Base-by-base conservation (phyloP, 2,113 vertebrate species). In the Megaceryle torquata region DNA sequence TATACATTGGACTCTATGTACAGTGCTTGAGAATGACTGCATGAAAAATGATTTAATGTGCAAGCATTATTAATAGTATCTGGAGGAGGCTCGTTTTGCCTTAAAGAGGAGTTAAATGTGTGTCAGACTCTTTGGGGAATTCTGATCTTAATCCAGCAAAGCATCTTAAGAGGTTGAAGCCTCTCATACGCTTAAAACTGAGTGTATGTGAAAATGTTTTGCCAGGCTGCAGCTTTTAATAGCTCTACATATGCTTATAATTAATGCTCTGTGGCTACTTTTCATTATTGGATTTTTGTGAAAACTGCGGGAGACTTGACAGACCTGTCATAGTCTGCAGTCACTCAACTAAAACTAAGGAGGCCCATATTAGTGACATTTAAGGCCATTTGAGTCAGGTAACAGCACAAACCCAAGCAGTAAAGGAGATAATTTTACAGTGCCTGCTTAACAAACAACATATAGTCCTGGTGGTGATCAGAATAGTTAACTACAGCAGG, bases 111-210 rank as follows among this genome's bases (percentile, higher is more conserved):
- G 37, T 67, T 80, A 89, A 86, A 63, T 39, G 46, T 31, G 15
- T 39, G 29, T 46, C 63, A 16, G 67, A 61, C 41, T 86, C 63
- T 81, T 64, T 20, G 16, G 57, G 72, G 81, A 84, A 90, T 92
- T 94, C 80, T 90, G 64, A 71, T 90, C 76, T 86, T 83, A 93
- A 95, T 82, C 72, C 90, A 88, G 71, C 51, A 92, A 92, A 94
- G 35, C 33, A 19, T 86, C 29, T 83, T 86, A 88, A 71, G 72
- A 88, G 24, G 39, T 31, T 88, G 91, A 81, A 83, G 13, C n/a
- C n/a, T 71, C 48, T 93, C 69, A 53, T 37, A 65, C 24, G 16
- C 48, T 88, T 88, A 82, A 94, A 88, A 59, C 17, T 4, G 1
- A 86, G 64, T 0, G 0, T 60, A 74, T 35, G 17, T 0, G 1